A percentile compares a stretch with the other conserved stretches of the same genome.
These are phyloP conservation scores for Drymodes brunneopygia DNA, from an alignment of 2,113 vertebrate genomes.

Conservation along the genomic window DNA sequence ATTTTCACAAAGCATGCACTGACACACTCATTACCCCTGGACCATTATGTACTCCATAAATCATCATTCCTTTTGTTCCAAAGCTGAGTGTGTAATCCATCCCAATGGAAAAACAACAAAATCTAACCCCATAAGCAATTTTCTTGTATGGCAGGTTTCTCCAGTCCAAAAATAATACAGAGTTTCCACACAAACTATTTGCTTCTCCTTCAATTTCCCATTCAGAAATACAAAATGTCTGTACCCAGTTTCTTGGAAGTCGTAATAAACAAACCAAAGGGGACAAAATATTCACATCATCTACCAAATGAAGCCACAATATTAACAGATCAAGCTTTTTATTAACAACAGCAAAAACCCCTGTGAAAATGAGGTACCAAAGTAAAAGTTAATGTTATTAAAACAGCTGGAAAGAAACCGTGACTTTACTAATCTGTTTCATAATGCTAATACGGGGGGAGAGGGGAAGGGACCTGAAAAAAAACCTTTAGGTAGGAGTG, in stretches of 20 bases:
- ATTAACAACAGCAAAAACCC: neutral
- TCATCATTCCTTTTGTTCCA: neutral
- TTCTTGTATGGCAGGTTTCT: neutral
- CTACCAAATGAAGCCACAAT: neutral
- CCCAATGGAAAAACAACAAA: neutral
- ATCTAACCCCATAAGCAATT: neutral
- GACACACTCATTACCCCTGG: neutral
- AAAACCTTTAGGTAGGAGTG: neutral
- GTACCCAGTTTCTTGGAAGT: neutral
- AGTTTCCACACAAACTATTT: neutral
- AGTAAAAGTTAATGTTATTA: neutral
- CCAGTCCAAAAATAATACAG: conserved; percentile 28
- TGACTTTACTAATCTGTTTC: neutral
- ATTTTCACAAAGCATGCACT: neutral
- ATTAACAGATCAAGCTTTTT: neutral
- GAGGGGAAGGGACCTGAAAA: neutral
- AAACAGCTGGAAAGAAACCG: neutral
- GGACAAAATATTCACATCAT: neutral
- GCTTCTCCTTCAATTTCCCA: neutral
- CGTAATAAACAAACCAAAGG: neutral
- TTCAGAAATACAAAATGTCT: neutral
- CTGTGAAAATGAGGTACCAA: neutral
- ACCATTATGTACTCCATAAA: neutral
- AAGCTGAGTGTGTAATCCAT: neutral
- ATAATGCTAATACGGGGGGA: neutral